Conservation (phyloP, 2,797 vertebrate genomes). For the Falco biarmicus region DNA sequence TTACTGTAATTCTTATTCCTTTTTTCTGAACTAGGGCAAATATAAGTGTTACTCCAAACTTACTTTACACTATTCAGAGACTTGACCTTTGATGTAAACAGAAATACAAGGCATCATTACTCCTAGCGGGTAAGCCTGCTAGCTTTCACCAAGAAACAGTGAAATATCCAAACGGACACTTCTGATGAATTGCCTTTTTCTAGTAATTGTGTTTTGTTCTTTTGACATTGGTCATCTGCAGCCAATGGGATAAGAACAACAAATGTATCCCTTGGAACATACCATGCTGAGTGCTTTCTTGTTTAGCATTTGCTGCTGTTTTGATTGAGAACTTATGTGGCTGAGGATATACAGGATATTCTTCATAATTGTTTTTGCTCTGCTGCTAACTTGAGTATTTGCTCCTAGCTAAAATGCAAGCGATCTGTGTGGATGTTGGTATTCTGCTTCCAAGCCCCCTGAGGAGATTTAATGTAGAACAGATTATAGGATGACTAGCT, state of each 20-base stretch:
- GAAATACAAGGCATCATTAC: not conserved
- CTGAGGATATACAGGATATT: not conserved
- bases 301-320: conserved; percentile 19
- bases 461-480: conserved; percentile 55
- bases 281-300: not conserved
- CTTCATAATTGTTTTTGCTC: not conserved
- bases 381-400: conserved; percentile 3
- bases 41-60: not conserved
- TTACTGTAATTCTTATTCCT: not conserved
- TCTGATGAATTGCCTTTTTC: not conserved
- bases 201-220: not conserved
- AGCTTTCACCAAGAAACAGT: not conserved
- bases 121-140: not conserved
- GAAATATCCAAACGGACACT: not conserved
- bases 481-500: conserved; percentile 28
- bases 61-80: not conserved
- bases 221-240: not conserved
- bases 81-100: not conserved
- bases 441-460: conserved; percentile 26
- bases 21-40: not conserved
- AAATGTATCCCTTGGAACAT: not conserved
- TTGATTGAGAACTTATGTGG: conserved; percentile 28
- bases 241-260: not conserved
- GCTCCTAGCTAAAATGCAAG: not conserved
- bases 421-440: conserved; percentile 9